Evolutionary conservation across 2,797 vertebrate genomes (phyloP).

Genomic region (Enteromius treurensis): DNA sequence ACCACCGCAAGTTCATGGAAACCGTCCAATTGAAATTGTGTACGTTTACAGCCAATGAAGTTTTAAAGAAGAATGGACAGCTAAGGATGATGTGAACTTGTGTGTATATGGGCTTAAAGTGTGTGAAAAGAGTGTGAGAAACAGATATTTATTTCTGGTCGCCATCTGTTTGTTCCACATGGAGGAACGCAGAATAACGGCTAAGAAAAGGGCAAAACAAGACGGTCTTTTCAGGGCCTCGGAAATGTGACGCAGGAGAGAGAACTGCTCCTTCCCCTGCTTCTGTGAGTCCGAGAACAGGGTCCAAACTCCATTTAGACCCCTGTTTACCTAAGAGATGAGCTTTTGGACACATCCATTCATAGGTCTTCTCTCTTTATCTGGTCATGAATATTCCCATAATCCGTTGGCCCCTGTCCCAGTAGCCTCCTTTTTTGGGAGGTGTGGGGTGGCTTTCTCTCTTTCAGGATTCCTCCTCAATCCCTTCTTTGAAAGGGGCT

Average conservation of each 20-base stretch:
- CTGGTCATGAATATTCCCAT: constrained; percentile 95
- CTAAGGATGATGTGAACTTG: constrained; percentile 31
- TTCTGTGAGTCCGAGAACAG: constrained; percentile 68
- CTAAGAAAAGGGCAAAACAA: constrained; percentile 71
- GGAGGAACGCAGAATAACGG: constrained; percentile 63
- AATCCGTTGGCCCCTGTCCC: constrained; percentile 87
- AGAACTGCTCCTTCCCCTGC: constrained; percentile 68
- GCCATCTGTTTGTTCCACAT: constrained; percentile 78
- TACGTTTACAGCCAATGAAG: constrained; percentile 62
- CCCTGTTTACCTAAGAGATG: constrained; percentile 94
- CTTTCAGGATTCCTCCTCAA: constrained; percentile 77
- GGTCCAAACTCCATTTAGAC: constrained; percentile 83
- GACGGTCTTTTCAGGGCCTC: constrained; percentile 67
- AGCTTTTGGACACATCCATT: constrained; percentile 89
- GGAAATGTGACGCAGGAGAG: constrained; percentile 65
- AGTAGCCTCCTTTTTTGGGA: constrained; percentile 71
- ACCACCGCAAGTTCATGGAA: constrained; percentile 24
- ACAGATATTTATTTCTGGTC: constrained; percentile 71
- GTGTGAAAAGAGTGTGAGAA: constrained; percentile 67
- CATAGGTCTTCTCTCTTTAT: constrained; percentile 85
- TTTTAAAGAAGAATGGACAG: constrained; percentile 52
- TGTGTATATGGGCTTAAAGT: constrained; percentile 56
- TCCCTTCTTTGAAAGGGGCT: constrained; percentile 81
- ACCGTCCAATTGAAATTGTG: constrained; percentile 37
- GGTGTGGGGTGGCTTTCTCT: constrained; percentile 73